Base-by-base conservation (phyloP, 2,888 invertebrate genomes). In the Hetaerina titia region DNA sequence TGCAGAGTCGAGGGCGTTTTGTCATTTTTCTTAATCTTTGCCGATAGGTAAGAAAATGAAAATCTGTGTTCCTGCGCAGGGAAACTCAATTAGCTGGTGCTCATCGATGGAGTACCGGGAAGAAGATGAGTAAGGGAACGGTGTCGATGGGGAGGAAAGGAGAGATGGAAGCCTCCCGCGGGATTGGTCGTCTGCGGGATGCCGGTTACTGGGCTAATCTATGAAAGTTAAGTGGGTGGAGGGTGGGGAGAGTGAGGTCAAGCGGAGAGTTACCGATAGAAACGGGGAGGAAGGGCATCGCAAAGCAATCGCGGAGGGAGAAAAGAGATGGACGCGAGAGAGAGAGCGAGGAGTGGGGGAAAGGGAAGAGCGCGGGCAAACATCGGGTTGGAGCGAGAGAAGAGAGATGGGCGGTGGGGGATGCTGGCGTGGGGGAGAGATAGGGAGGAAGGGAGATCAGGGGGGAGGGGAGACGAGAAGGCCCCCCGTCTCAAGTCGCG, bases 401-500 rank as follows among this genome's bases (percentile, higher is more conserved):
- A 63, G 25, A 22, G 89, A 63, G 63, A 89, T 4, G 89, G 56
- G 56, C 56, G 56, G 15, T 56, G 89, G 90, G 9, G 64, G 13
- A 88, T 45, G 45, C 64, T 64, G 45, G 90, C 15, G 63, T 60
- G 17, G 90, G 90, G 45, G 17, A 45, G 45, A n/a, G 56, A 89
- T 45, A 89, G 45, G 89, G 92, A 64, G 60, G 57, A 31, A 64
- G 90, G 63, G 69, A 64, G 64, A 90, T 31, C 31, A 17, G n/a
- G 19, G 89, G 56, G 69, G 19, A n/a, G 69, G n/a, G 64, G 90
- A 64, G 64, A 25, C 22, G 45, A 69, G 90, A 15, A 45, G 63
- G 64, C 22, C 64, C 45, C 64, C 64, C 90, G 69, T 92, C 92
- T 92, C 92, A 92, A 92, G 92, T 92, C 92, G 92, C 92, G 92